These are phyloP conservation scores for Heterochromis multidens DNA, from an alignment of 2,113 vertebrate genomes.

Conservation along the genomic window DNA sequence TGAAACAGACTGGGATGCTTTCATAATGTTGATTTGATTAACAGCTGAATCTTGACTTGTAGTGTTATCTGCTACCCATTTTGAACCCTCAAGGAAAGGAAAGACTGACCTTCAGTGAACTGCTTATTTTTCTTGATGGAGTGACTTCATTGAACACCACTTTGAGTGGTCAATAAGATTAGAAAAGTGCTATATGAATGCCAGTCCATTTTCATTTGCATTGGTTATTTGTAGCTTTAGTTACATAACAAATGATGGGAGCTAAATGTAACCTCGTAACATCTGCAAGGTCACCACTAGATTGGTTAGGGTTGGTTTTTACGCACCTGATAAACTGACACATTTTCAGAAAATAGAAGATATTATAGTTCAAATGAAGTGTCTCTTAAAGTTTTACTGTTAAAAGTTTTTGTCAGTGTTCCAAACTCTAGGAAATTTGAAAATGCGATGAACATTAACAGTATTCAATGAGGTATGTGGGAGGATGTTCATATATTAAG, in stretches of 20 bases:
- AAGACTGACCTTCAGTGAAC: too few species aligned
- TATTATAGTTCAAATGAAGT: not conserved
- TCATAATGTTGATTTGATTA: too few species aligned
- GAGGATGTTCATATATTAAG: not conserved
- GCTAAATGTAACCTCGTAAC: not conserved
- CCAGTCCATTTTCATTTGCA: not conserved
- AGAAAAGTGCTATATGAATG: not conserved
- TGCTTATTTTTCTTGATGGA: too few species aligned
- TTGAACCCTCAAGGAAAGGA: too few species aligned
- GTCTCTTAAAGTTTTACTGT: not conserved
- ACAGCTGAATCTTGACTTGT: too few species aligned
- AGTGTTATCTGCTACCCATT: too few species aligned
- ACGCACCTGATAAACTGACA: not conserved
- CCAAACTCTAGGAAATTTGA: not conserved
- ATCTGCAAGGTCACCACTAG: too few species aligned
- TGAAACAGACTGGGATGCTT: too few species aligned
- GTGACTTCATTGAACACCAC: too few species aligned
- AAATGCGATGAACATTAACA: not conserved
- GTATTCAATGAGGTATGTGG: not conserved
- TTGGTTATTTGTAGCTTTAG: not conserved
- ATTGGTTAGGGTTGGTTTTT: too few species aligned
- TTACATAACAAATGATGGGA: not conserved
- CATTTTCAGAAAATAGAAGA: not conserved
- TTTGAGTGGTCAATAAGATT: too few species aligned
- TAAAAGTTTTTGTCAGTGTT: not conserved